Percentiles rank a stretch among this genome's conserved stretches.
Evolutionary conservation across 1,140 invertebrate species (phyloP).

Genomic region (Lineus longissimus): DNA sequence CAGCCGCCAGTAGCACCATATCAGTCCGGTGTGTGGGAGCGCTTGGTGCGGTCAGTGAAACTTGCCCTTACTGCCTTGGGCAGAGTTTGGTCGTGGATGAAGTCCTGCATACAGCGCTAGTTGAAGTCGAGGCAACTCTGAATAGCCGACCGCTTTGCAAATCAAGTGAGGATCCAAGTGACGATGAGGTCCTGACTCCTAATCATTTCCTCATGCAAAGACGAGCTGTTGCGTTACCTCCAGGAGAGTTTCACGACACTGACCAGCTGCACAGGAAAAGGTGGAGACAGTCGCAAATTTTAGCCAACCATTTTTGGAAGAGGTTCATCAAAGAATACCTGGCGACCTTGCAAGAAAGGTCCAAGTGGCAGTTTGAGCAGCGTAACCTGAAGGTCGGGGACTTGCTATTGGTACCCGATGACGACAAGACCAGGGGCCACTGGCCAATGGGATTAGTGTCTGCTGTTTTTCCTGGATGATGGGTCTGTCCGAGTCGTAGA

Average conservation of each 20-base stretch:
- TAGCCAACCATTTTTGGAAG: slow-evolving; percentile 14
- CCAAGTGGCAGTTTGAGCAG: neutral
- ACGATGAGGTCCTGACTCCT: slow-evolving; percentile 31
- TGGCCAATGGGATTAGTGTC: no score
- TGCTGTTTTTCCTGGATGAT: no score
- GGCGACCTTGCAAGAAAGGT: neutral
- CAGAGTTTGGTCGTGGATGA: neutral
- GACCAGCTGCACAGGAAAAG: neutral
- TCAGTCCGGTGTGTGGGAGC: slow-evolving; percentile 3
- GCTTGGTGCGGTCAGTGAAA: slow-evolving; percentile 7
- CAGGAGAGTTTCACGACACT: neutral
- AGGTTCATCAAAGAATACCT: slow-evolving; percentile 12
- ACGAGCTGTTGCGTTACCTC: neutral
- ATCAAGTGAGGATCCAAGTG: slow-evolving; percentile 29
- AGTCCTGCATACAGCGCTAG: slow-evolving; percentile 19
- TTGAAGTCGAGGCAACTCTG: slow-evolving; percentile 22
- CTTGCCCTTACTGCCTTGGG: neutral
- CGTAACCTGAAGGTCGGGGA: neutral
- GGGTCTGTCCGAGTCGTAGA: no score
- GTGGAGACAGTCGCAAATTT: slow-evolving; percentile 5
- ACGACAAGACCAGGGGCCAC: no score
- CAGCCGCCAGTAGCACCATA: slow-evolving; percentile 10
- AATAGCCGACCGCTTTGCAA: slow-evolving; percentile 29
- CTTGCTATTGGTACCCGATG: no score
- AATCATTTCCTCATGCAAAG: slow-evolving; percentile 28